Evolutionary conservation across 2,888 invertebrate genomes (phyloP), one percentile per base, ranked within the genome.

Genomic region (Hyposoter dolosus): DNA sequence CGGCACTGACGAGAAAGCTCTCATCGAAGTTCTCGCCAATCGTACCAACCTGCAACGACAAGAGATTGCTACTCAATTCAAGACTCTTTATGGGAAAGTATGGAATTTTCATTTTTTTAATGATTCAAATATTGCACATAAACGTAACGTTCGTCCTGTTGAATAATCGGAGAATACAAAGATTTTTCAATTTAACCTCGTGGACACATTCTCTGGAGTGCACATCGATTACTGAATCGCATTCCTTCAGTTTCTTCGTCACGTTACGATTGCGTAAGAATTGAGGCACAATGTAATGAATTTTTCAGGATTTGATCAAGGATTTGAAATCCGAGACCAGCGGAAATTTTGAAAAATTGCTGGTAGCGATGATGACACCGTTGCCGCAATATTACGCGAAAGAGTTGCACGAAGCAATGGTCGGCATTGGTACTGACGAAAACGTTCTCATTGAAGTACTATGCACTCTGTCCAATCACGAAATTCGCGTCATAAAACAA

Each of bases 81-180:
- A 96, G 92, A 95, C 95, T 6, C 93, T 95, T 88, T 96, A 95
- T 93, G 96, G 96, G 88, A 96, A 96, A 93, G 96, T 96, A 92
- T 84, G 91, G 0, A 19, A 47, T 56, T 28, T 40, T 56, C 53
- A 3, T 28, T 23, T 3, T n/a, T n/a, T 7, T 1, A 17, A 60
- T 60, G 50, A 40, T 69, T 35, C 50, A 32, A 47, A 23, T 50
- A 50, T 19, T 50, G 7, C 3, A 53, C 23, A 23, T 28, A n/a
- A 12, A 43, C 23, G 23, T 23, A 45, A 68, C 23, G 12, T 69
- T 23, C 4, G 2, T 45, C 10, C 23, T 15, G 6, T 19, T 19
- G 9, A 40, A 66, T 9, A 32, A 43, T 19, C 19, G 9, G 9
- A 53, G 17, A n/a, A 50, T n/a, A n/a, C 50, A 3, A 50, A 3